Evolutionary conservation across 1,140 invertebrate species (phyloP), one percentile per base, ranked within the genome.

Genomic region (Aphis gossypii): DNA sequence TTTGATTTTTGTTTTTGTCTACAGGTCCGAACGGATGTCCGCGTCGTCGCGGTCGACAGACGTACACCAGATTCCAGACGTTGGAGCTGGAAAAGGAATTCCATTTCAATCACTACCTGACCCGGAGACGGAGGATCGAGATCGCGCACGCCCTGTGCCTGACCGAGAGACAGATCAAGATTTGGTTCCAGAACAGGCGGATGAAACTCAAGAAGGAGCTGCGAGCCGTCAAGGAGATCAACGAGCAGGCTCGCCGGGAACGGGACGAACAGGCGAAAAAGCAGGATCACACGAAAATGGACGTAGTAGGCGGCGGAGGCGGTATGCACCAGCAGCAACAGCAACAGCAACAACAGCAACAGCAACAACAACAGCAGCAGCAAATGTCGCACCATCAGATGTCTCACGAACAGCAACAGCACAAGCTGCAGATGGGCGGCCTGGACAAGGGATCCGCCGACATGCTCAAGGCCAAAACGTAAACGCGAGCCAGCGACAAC

Each of bases 201-300:
- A 99, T 99, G 99, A 99, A 99, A 95, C 97, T 99, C 95, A 99
- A 99, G 96, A 99, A 99, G 95, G 98, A 99, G 95, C 95, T 99
- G 93, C 96, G 98, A 87, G 98, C 98, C 25, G 98, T 99, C 23
- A 99, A 99, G 95, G 98, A 99, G 95, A 99, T 98, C 95, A 99
- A 99, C 96, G 98, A 99, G 95, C 98, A 99, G 95, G 98, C 98
- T 92, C 96, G 98, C 94, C 96, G 98, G 93, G 98, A 99, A 95
- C 96, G 98, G 68, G 98, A 99, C 95, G 98, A 98, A 94, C 96
- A 97, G 95, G 97, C 98, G 96, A 98, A 98, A 95, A 97, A 98
- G 94, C 97, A 98, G 95, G 97, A 98, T 95, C 97, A 97, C 94
- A 97, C 97, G 93, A 97, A 97, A 95, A 96, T 97, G 95, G 97